Conservation (phyloP, 2,113 vertebrate genomes). For the Oryzias celebensis region DNA sequence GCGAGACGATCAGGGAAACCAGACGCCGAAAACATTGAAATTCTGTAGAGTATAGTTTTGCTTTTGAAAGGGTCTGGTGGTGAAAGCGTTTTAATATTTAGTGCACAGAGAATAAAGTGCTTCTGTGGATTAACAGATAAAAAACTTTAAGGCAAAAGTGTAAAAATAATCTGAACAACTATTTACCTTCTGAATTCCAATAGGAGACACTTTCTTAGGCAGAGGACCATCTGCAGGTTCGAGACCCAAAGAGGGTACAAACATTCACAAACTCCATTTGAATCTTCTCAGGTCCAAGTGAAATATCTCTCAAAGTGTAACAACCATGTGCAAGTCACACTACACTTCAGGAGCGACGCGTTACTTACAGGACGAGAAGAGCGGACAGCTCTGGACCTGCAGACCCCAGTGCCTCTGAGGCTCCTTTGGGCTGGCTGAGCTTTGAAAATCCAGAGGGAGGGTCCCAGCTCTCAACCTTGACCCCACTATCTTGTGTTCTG, state of each 20-base stretch:
- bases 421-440: slow-evolving; percentile 29
- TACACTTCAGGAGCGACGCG: neutral
- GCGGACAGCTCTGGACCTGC: slow-evolving; percentile 16
- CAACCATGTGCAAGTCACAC: neutral
- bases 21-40: neutral
- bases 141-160: too few species aligned
- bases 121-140: too few species aligned
- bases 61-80: too few species aligned
- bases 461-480: slow-evolving; percentile 61
- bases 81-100: too few species aligned
- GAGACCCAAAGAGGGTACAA: neutral
- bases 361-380: slow-evolving; percentile 43
- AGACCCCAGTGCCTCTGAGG: slow-evolving; percentile 33
- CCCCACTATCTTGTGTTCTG: slow-evolving; percentile 46
- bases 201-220: too few species aligned
- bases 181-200: too few species aligned
- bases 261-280: slow-evolving; percentile 11
- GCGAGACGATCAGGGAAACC: neutral
- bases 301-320: slow-evolving; percentile 40
- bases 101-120: too few species aligned
- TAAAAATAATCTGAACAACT: too few species aligned
- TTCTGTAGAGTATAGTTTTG: slow-evolving; percentile 1
- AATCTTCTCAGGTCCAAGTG: slow-evolving; percentile 10
- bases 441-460: slow-evolving; percentile 39
- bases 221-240: too few species aligned